Base-by-base conservation (phyloP, 2,113 vertebrate genomes). In the Gnathonemus echidnorhynchus region DNA sequence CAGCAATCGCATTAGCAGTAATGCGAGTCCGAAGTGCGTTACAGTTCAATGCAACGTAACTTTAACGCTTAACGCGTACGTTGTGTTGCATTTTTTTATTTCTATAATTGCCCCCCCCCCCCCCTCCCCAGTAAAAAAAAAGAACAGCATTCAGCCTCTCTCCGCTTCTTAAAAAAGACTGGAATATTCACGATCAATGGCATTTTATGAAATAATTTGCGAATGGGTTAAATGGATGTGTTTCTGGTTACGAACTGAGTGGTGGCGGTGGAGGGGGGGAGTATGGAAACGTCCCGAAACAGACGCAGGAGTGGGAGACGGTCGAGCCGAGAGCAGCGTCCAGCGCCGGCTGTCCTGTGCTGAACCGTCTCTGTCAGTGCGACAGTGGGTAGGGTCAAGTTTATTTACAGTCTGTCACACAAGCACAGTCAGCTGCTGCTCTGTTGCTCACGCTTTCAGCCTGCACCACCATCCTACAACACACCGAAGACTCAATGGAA, bases 391-490 rank as follows among this genome's bases (percentile, higher is more conserved):
- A 89, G 92, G 92, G 92, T 91, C 92, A 93, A 92, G 90, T 95
- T 94, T 92, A 80, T 93, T 93, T 91, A 93, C 92, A 93, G 80
- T 90, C 92, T 93, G 92, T 93, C 92, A 90, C 92, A 85, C 88
- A 91, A 86, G 50, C 89, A 86, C 90, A 88, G 87, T 92, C 93
- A 91, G 90, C 88, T 90, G 62, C 90, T 85, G 91, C 91, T 91
- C 91, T 58, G n/a, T 48, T 7, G 88, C 89, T 90, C 90, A 84
- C 87, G 92, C 92, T 93, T 92, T 89, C 89, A 90, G 88, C 90
- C 74, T 92, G 49, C 88, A 84, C 27, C 70, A 88, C 91, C 91
- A 70, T 90, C 88, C 91, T 66, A 88, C 58, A 85, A 31, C 52
- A 89, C 74, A 58, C 50, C 49, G 74, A 42, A 89, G 19, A 48